Percentiles rank a stretch among this genome's conserved stretches.
phyloP scores from a whole-genome alignment of 2,113 vertebrate genomes.

The Rissa tridactyla region DNA sequence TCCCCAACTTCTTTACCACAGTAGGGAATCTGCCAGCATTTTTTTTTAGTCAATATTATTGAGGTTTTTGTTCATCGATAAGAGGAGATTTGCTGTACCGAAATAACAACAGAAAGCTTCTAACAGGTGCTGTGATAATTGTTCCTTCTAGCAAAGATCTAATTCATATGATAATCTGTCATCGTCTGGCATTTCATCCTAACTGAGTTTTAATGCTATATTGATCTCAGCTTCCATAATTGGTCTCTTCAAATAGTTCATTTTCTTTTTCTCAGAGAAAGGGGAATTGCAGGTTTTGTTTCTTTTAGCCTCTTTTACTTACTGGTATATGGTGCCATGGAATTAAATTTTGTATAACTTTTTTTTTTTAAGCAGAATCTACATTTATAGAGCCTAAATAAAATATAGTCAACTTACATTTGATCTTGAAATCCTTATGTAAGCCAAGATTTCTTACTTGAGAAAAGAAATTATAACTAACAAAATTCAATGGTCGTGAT shows the following conservation, averaged over 20 bases:
- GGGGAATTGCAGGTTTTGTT: neutral
- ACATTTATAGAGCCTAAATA: neutral
- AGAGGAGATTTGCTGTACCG: neutral
- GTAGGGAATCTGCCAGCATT: neutral
- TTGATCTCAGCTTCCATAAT: constrained; percentile 28
- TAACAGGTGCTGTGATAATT: constrained; percentile 34
- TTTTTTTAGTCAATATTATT: neutral
- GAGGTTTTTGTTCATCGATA: neutral
- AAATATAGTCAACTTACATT: neutral
- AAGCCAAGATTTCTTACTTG: neutral
- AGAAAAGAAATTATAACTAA: neutral
- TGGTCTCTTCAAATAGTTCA: neutral
- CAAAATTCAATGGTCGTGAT: neutral
- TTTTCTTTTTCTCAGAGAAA: neutral
- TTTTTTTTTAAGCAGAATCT: neutral
- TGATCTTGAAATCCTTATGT: neutral
- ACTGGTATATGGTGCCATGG: neutral
- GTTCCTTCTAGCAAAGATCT: constrained; percentile 17
- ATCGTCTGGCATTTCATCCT: neutral
- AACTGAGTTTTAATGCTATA: constrained; percentile 32
- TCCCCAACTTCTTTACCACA: neutral
- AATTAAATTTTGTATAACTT: neutral
- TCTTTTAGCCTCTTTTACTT: neutral
- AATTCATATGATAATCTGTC: constrained; percentile 43
- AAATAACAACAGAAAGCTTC: constrained; percentile 19